Percentiles rank a stretch among this genome's conserved stretches.
phyloP scores from a whole-genome alignment of 1,140 invertebrate species.

The Antheraea pernyi region DNA sequence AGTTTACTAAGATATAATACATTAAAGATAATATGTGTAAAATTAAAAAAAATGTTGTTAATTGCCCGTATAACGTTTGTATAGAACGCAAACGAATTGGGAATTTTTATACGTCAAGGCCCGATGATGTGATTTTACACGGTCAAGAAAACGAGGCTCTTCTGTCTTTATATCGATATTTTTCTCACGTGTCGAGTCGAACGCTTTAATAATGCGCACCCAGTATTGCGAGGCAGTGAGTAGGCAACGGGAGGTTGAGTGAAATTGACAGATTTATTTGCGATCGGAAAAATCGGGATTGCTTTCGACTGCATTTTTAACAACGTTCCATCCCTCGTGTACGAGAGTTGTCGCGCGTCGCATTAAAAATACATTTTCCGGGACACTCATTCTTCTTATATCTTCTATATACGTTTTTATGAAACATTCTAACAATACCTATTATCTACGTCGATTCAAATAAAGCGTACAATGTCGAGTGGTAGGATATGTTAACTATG shows the following conservation, averaged over 20 bases:
- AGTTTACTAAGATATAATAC: too few relatives aligned
- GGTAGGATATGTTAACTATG: too few relatives aligned
- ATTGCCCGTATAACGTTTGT: neutral
- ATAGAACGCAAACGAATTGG: neutral
- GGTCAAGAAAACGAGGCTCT: neutral
- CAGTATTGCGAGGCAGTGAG: constrained; percentile 39
- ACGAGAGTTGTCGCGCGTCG: neutral
- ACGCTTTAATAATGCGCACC: constrained; percentile 10
- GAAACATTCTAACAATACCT: too few relatives aligned
- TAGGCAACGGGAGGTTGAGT: constrained; percentile 64
- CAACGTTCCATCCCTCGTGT: constrained; percentile 24
- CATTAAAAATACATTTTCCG: constrained; percentile 7
- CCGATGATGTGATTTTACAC: neutral
- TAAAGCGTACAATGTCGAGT: too few relatives aligned
- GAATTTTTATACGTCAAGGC: neutral
- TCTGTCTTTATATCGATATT: constrained; percentile 5
- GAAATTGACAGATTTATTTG: constrained; percentile 79
- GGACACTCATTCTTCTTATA: neutral
- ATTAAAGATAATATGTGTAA: too few relatives aligned
- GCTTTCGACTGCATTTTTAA: constrained; percentile 70
- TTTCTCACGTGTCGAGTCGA: constrained; percentile 9
- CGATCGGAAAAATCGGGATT: constrained; percentile 67
- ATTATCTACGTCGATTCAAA: too few relatives aligned
- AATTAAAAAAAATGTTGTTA: neutral
- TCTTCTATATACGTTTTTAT: neutral